Conservation (phyloP, 2,888 invertebrate species). For the Aphidoletes aphidimyza region DNA sequence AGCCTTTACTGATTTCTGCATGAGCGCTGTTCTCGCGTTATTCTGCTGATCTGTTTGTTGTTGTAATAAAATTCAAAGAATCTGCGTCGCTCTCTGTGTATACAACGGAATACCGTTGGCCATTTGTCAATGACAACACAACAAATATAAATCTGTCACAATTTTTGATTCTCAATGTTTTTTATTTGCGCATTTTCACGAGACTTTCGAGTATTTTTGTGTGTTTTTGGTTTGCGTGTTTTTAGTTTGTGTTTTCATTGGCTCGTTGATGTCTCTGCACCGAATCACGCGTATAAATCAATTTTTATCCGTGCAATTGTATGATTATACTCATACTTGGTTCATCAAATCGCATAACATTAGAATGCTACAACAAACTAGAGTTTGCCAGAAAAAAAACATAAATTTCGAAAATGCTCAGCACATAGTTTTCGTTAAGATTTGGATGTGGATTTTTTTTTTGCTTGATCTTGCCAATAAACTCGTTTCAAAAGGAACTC, state of each 20-base stretch:
- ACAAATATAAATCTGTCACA: slow-evolving; percentile 17
- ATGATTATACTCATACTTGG: too few species aligned
- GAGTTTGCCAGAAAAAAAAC: too few species aligned
- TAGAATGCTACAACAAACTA: too few species aligned
- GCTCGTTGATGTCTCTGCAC: not conserved
- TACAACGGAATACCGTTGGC: not conserved
- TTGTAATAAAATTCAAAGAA: too few species aligned
- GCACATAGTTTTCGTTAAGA: too few species aligned
- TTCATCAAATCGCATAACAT: too few species aligned
- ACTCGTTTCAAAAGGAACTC: slow-evolving; percentile 6
- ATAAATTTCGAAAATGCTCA: too few species aligned
- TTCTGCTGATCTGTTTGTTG: not conserved
- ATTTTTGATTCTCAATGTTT: slow-evolving; percentile 7
- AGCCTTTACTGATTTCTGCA: too few species aligned
- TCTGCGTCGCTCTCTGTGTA: not conserved
- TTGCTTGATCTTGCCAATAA: not conserved
- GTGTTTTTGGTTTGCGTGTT: too few species aligned
- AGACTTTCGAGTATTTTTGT: not conserved
- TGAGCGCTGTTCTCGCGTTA: too few species aligned
- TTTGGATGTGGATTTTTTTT: not conserved
- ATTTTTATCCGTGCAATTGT: too few species aligned
- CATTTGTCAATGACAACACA: slow-evolving; percentile 4
- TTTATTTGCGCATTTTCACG: slow-evolving; percentile 9
- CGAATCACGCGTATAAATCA: not conserved
- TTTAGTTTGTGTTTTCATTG: too few species aligned